A percentile compares a stretch with the other conserved stretches of the same genome.
phyloP scores from a whole-genome alignment of 2,797 vertebrate genomes.

The Eulemur albifrons region DNA sequence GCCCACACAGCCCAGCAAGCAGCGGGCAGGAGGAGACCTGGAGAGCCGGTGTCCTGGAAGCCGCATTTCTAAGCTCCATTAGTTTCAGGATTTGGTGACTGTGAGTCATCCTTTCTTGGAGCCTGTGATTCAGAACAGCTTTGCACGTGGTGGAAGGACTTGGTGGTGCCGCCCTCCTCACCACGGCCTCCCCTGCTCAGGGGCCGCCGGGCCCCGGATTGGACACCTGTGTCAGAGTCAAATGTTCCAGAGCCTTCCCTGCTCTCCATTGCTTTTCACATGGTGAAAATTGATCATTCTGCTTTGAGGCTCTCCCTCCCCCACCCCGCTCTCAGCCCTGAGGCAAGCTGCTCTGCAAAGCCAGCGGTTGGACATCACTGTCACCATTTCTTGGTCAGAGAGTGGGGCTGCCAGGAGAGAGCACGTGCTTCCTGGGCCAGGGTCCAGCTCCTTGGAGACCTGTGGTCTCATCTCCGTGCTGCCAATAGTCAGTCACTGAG shows the following conservation, averaged over 20 bases:
- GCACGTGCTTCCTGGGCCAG: not conserved
- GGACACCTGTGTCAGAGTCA: not conserved
- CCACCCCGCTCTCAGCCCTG: not conserved
- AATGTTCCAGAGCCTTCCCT: slow-evolving; percentile 24
- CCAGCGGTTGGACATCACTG: not conserved
- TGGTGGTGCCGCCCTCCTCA: not conserved
- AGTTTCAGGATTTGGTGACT: slow-evolving; percentile 48
- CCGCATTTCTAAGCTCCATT: not conserved
- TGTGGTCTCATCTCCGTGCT: not conserved
- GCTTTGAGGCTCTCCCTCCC: not conserved
- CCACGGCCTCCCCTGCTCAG: not conserved
- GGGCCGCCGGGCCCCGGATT: not conserved
- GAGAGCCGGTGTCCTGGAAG: not conserved
- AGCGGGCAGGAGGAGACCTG: not conserved
- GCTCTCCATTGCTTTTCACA: slow-evolving; percentile 15
- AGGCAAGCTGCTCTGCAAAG: slow-evolving; percentile 33
- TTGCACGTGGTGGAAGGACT: not conserved
- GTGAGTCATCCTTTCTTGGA: slow-evolving; percentile 65
- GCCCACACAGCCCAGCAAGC: not conserved
- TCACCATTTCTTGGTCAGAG: not conserved
- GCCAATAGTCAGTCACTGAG: not conserved
- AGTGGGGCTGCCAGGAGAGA: not conserved
- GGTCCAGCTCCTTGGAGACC: not conserved
- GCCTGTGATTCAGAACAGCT: slow-evolving; percentile 28
- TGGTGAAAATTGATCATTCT: slow-evolving; percentile 56